These are phyloP conservation scores for Calyptommatus sinebrachiatus DNA, from an alignment of 2,113 vertebrate species.

Conservation along the genomic window DNA sequence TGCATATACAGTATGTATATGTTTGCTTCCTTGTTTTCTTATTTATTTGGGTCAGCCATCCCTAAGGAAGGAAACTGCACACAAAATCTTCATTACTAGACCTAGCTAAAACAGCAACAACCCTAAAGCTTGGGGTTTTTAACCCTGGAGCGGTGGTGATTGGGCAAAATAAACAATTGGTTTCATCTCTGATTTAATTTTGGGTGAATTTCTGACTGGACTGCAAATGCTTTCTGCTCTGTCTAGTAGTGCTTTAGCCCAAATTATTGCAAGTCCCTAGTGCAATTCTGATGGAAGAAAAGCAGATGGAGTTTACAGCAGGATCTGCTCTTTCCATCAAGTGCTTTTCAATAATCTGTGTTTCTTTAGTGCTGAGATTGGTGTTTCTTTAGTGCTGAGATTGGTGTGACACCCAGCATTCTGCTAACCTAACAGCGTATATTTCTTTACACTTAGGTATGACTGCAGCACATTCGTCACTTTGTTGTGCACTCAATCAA, in stretches of 20 bases:
- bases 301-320: not conserved
- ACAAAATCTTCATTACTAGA: not conserved
- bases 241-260: not conserved
- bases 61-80: not conserved
- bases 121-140: not conserved
- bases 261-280: not conserved
- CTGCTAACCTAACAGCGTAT: no score
- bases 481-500: no score
- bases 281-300: not conserved
- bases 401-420: no score
- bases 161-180: not conserved
- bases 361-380: no score
- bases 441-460: no score
- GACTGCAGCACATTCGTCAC: no score
- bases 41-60: not conserved
- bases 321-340: not conserved
- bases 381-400: no score
- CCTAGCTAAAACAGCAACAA: no score
- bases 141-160: not conserved
- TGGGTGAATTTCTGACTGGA: not conserved
- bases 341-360: not conserved
- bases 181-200: not conserved
- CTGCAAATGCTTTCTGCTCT: not conserved
- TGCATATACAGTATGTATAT: not conserved
- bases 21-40: not conserved